phyloP scores from a whole-genome alignment of 2,888 invertebrate genomes.

The Ormyrus nitidulus region DNA sequence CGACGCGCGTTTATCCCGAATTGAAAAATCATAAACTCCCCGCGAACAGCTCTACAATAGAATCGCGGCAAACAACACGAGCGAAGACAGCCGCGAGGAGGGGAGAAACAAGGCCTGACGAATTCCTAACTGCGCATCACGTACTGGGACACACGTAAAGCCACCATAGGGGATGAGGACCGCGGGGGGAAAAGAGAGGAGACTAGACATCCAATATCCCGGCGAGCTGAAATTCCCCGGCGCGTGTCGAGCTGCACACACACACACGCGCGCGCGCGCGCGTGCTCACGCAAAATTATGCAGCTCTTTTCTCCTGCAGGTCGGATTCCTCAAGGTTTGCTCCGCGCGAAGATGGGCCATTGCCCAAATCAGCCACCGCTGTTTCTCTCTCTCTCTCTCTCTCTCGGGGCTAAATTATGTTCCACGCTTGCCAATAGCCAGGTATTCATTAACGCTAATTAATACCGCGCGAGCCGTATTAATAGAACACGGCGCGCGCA shows the following conservation, averaged over 20 bases:
- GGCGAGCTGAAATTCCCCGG: not conserved
- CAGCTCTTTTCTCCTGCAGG: too few relatives aligned
- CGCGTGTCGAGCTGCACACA: not conserved
- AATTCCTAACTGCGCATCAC: slow-evolving; percentile 14
- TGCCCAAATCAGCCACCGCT: slow-evolving; percentile 25
- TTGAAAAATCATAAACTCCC: too few relatives aligned
- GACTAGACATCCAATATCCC: slow-evolving; percentile 8
- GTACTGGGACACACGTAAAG: slow-evolving; percentile 8
- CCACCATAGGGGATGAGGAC: not conserved
- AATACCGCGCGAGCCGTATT: slow-evolving; percentile 65
- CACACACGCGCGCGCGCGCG: not conserved
- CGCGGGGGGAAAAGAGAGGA: too few relatives aligned
- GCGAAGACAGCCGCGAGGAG: too few relatives aligned
- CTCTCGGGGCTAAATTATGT: slow-evolving; percentile 64
- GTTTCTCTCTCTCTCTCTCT: slow-evolving; percentile 33
- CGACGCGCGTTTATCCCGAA: too few relatives aligned
- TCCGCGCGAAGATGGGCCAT: slow-evolving; percentile 25
- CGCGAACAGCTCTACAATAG: too few relatives aligned
- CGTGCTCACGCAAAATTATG: not conserved
- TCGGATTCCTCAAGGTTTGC: too few relatives aligned
- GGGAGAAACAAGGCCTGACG: not conserved
- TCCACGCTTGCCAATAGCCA: slow-evolving; percentile 69
- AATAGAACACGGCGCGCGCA: slow-evolving; percentile 57
- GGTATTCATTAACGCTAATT: slow-evolving; percentile 72
- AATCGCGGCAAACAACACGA: too few relatives aligned